A percentile compares a stretch with the other conserved stretches of the same genome.
Conservation (phyloP, 1,140 invertebrate species). For the Euschistus heros region DNA sequence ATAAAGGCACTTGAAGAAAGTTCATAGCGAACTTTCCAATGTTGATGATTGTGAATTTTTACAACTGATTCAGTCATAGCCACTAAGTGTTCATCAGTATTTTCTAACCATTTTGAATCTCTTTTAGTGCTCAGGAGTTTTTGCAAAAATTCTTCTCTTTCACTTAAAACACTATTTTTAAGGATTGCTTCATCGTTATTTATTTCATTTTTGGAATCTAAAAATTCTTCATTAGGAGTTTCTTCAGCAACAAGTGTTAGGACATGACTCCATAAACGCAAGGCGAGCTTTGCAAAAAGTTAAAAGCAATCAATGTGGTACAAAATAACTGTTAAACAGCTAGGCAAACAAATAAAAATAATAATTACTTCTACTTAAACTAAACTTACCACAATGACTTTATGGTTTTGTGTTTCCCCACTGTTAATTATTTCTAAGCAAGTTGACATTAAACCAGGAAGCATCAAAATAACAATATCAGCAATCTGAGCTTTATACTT, state of each 20-base stretch:
- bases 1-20: constrained; percentile 39
- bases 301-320: no score
- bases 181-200: not conserved
- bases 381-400: constrained; percentile 43
- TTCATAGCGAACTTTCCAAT: constrained; percentile 45
- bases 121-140: not conserved
- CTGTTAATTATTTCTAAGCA: constrained; percentile 44
- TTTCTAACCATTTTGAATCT: constrained; percentile 41
- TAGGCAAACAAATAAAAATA: constrained; percentile 34
- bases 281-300: not conserved
- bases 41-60: constrained; percentile 40
- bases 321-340: no score
- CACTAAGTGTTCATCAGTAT: constrained; percentile 44
- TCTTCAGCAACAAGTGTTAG: no score
- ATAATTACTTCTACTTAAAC: constrained; percentile 4
- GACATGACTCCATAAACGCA: not conserved
- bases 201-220: no score
- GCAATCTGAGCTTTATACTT: constrained; percentile 40
- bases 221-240: no score
- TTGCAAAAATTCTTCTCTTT: not conserved
- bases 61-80: constrained; percentile 40
- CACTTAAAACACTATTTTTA: not conserved
- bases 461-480: constrained; percentile 46
- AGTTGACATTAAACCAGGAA: constrained; percentile 48
- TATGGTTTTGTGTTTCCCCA: constrained; percentile 46